Conservation (phyloP, 1,140 invertebrate genomes). For the Drosophila serrata region DNA sequence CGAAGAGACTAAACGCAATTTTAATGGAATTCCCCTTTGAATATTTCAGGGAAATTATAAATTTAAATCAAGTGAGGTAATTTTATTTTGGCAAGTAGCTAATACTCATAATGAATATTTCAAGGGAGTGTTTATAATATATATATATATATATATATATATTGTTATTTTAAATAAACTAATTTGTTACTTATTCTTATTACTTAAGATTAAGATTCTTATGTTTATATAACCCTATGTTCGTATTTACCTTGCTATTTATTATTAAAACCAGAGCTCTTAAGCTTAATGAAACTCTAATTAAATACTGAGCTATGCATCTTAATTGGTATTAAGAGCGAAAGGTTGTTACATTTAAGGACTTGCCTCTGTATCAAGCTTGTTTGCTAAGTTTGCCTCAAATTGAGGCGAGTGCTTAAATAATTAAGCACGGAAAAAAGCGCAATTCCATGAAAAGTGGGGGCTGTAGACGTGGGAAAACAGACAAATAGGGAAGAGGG, state of each 20-base stretch:
- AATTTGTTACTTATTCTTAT: background rate
- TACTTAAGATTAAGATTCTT: too few species aligned
- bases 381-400: slow-evolving; percentile 19
- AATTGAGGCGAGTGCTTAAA: slow-evolving; percentile 33
- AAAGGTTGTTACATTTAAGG: background rate
- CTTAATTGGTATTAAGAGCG: background rate
- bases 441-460: slow-evolving; percentile 19
- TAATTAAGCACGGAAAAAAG: slow-evolving; percentile 43
- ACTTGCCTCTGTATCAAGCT: slow-evolving; percentile 1
- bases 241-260: background rate
- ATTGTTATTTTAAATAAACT: background rate
- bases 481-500: slow-evolving; percentile 8
- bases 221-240: background rate
- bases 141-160: background rate
- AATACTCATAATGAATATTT: too few species aligned
- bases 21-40: background rate
- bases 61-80: background rate
- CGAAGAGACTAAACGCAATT: background rate
- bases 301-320: background rate
- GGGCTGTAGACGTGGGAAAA: slow-evolving; percentile 24
- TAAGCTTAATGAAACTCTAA: background rate
- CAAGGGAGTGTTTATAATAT: background rate
- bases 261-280: background rate
- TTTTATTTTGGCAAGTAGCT: background rate
- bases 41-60: background rate